Evolutionary conservation across 2,888 invertebrate species (phyloP).

Genomic region (Seira ritae): DNA sequence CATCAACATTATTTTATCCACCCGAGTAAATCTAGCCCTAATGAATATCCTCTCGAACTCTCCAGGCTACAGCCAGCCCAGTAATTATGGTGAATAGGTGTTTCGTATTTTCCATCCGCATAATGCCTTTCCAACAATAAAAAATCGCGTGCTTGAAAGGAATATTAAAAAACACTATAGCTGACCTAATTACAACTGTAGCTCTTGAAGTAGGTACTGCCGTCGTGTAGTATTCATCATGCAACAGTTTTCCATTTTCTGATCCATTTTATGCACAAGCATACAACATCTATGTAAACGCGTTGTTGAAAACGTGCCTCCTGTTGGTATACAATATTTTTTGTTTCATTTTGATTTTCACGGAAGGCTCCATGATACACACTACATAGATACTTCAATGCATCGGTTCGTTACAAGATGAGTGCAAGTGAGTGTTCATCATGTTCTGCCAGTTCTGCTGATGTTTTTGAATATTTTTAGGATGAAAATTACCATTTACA

Average conservation of each 20-base stretch:
- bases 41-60: not conserved
- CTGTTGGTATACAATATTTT: not conserved
- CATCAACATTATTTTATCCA: no score
- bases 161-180: conserved; percentile 23
- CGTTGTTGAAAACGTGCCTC: conserved; percentile 9
- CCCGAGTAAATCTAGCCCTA: not conserved
- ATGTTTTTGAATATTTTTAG: conserved; percentile 20
- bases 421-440: not conserved
- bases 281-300: not conserved
- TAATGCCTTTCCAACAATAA: not conserved
- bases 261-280: not conserved
- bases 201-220: not conserved
- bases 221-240: conserved; percentile 5
- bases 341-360: conserved; percentile 1
- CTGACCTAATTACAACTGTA: conserved; percentile 47
- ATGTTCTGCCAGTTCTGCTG: not conserved
- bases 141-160: conserved; percentile 42
- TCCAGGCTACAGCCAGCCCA: not conserved
- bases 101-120: conserved; percentile 3
- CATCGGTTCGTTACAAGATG: not conserved
- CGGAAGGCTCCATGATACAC: not conserved
- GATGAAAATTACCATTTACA: conserved; percentile 18
- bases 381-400: no score
- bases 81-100: not conserved
- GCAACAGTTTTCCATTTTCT: conserved; percentile 36